Evolutionary conservation across 2,797 vertebrate genomes (phyloP), one percentile per base, ranked within the genome.

Genomic region (Peromyscus melanophrys): DNA sequence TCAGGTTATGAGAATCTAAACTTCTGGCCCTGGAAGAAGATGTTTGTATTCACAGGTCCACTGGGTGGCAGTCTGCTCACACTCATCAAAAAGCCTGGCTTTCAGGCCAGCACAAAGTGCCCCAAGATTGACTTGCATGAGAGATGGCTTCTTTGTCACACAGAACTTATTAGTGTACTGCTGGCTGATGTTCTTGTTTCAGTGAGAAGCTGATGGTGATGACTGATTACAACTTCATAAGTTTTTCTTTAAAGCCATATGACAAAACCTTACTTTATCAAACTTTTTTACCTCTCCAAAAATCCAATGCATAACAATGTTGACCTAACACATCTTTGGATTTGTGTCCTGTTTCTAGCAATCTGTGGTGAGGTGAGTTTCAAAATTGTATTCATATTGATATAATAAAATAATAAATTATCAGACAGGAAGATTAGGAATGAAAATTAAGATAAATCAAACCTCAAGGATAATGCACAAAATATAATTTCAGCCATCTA

Each of bases 181-280:
- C 6, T 67, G 46, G 12, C 34, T 37, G 16, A 67, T 67, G 34
- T 23, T 34, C 14, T 40, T 80, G 14, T 25, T 89, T 67, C 34
- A 65, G 6, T 55, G 43, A 90, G 25, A 23, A 78, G 8, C 21
- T 49, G 19, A 67, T 46, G 16, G 46, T 80, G 59, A 61, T 46
- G 17, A 19, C 7, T 4, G 16, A 46, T 29, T 67, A 12, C 25
- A 25, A 16, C 37, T 87, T 71, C 6, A 3, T 19, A 27, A 8
- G 40, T 23, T 78, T 78, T 78, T 52, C 43, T 52, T 90, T 90
- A 55, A 52, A 67, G 25, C 4, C 1, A 49, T 31, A 8, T 63
- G 29, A 4, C 9, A 37, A 90, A 8, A 10, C 1, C 52, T 40
- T 7, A 4, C 52, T 16, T 0, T 63, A 1, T 0, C 1, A 31